Evolutionary conservation across 2,113 vertebrate genomes (phyloP).

Genomic region (Gymnobelideus leadbeateri): DNA sequence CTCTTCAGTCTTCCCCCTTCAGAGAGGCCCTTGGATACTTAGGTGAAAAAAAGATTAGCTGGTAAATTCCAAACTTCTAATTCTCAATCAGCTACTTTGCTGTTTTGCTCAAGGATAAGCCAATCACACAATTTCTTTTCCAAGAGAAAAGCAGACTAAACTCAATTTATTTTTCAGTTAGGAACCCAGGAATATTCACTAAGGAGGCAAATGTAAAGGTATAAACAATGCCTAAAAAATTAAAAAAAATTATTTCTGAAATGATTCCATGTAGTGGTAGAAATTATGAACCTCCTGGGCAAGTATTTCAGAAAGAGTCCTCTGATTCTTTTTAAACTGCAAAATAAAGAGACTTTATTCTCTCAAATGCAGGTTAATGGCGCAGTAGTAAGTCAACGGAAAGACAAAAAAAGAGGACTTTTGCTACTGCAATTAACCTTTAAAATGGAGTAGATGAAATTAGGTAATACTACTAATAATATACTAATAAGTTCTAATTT

Average conservation of each 20-base stretch:
- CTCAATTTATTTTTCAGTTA: background rate
- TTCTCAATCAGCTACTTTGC: background rate
- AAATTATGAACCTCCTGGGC: conserved; percentile 6
- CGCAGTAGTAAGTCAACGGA: conserved; percentile 18
- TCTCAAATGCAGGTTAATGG: conserved; percentile 32
- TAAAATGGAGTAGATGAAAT: background rate
- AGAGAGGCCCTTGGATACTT: background rate
- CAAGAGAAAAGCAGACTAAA: background rate
- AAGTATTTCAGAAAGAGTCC: conserved; percentile 26
- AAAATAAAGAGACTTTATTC: conserved; percentile 23
- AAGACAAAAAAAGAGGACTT: background rate
- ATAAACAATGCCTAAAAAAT: conserved; percentile 21
- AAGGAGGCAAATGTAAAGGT: conserved; percentile 42
- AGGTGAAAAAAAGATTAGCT: conserved; percentile 9
- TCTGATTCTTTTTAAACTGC: conserved; percentile 1
- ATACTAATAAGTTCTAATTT: background rate
- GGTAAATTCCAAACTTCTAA: background rate
- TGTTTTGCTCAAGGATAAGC: background rate
- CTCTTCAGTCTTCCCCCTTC: conserved; percentile 34
- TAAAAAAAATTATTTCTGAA: background rate
- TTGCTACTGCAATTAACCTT: background rate
- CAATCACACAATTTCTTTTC: background rate
- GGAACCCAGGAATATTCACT: conserved; percentile 1
- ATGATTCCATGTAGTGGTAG: background rate
- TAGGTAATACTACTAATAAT: background rate